Percentiles rank a stretch among this genome's conserved stretches.
Evolutionary conservation across 1,140 invertebrate species (phyloP).

Genomic region (Neelides sp.): DNA sequence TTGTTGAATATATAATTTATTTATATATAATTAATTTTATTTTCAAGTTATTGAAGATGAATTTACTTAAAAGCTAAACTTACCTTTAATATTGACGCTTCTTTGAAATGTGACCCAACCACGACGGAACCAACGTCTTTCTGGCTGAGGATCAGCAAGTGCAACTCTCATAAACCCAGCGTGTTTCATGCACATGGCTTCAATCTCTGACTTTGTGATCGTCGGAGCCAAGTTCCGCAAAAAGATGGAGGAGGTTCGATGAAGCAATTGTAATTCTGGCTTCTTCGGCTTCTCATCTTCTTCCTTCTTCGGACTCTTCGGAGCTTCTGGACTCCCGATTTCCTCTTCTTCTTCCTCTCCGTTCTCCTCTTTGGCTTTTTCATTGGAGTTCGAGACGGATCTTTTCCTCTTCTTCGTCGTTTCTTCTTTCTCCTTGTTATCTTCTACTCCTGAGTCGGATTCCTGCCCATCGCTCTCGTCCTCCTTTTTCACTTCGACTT

Average conservation of each 20-base stretch:
- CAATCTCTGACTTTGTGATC: constrained; percentile 92
- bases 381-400: constrained; percentile 14
- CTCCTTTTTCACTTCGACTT: constrained; percentile 34
- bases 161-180: constrained; percentile 92
- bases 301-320: constrained; percentile 7
- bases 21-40: neutral
- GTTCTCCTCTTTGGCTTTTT: constrained; percentile 12
- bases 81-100: constrained; percentile 84
- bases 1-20: neutral
- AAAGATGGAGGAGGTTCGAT: constrained; percentile 95
- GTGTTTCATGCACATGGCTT: constrained; percentile 89
- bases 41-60: no score
- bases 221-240: constrained; percentile 86
- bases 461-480: constrained; percentile 27
- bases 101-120: constrained; percentile 97
- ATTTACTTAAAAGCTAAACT: neutral
- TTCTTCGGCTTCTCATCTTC: constrained; percentile 35
- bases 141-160: constrained; percentile 89
- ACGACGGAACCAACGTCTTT: constrained; percentile 83
- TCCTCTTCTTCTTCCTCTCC: constrained; percentile 33
- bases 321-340: constrained; percentile 2
- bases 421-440: constrained; percentile 32
- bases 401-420: constrained; percentile 35
- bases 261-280: no score
- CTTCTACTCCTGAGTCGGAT: constrained; percentile 21